These are phyloP conservation scores for Xenopus petersii DNA, from an alignment of 2,797 vertebrate genomes.

Conservation along the genomic window DNA sequence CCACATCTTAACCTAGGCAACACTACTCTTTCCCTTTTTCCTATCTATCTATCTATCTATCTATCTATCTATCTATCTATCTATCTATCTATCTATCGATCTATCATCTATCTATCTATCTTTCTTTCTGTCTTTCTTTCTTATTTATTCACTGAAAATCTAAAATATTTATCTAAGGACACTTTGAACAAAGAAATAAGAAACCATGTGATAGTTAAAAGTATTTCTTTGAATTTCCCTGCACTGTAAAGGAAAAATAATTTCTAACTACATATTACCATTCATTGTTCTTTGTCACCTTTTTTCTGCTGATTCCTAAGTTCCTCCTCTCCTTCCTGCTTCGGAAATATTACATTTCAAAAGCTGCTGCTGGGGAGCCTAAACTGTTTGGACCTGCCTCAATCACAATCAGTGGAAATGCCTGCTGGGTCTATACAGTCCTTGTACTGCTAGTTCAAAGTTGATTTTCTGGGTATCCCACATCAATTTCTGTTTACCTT, in stretches of 20 bases:
- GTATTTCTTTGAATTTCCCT: neutral
- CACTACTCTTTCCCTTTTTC: too few species aligned
- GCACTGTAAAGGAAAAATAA: neutral
- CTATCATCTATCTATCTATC: too few species aligned
- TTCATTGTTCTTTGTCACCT: constrained; percentile 40
- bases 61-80: too few species aligned
- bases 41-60: too few species aligned
- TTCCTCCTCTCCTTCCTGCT: constrained; percentile 41
- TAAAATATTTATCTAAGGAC: too few species aligned
- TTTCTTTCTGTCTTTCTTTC: too few species aligned
- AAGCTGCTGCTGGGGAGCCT: constrained; percentile 45
- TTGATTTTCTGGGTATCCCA: constrained; percentile 42
- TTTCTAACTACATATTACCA: neutral
- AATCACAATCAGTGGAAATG: constrained; percentile 50
- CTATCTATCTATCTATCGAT: too few species aligned
- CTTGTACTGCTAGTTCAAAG: constrained; percentile 51
- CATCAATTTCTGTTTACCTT: constrained; percentile 51
- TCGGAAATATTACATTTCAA: constrained; percentile 57
- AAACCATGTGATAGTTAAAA: too few species aligned
- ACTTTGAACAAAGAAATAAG: too few species aligned
- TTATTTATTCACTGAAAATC: too few species aligned
- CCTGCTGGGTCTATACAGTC: constrained; percentile 39
- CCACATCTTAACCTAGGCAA: too few species aligned
- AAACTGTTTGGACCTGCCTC: constrained; percentile 53
- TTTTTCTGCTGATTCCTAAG: constrained; percentile 41